A percentile compares a stretch with the other conserved stretches of the same genome.
These are phyloP conservation scores for Microctenopoma stevenorrisi DNA, from an alignment of 2,797 vertebrate genomes.

Conservation along the genomic window DNA sequence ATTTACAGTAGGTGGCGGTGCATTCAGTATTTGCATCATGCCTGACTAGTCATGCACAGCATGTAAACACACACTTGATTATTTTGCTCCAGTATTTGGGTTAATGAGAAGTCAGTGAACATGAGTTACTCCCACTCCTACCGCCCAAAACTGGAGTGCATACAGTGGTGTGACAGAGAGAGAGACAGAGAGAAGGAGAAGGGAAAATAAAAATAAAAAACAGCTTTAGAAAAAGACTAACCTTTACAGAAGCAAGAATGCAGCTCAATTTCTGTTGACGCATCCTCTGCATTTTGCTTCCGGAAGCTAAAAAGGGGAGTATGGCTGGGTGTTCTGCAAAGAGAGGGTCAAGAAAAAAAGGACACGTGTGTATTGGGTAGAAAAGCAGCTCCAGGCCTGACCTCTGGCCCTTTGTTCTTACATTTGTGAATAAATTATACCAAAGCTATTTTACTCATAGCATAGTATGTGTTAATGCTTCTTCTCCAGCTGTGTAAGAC, in stretches of 20 bases:
- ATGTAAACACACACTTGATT: constrained; percentile 82
- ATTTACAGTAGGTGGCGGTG: constrained; percentile 70
- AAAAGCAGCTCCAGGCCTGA: constrained; percentile 70
- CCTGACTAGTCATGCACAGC: constrained; percentile 81
- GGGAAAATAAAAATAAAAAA: constrained; percentile 56
- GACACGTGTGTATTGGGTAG: constrained; percentile 76
- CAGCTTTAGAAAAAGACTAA: constrained; percentile 82
- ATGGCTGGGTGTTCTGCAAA: constrained; percentile 89
- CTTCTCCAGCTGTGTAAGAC: constrained; percentile 38
- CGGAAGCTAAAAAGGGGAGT: constrained; percentile 88
- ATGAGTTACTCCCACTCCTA: constrained; percentile 71
- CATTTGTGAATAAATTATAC: constrained; percentile 30
- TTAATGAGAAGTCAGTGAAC: constrained; percentile 80
- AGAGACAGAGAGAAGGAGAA: constrained; percentile 42
- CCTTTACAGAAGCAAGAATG: constrained; percentile 87
- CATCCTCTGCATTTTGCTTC: constrained; percentile 86
- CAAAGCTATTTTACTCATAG: constrained; percentile 39
- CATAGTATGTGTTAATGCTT: constrained; percentile 7
- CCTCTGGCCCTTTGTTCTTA: constrained; percentile 41
- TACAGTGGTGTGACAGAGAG: constrained; percentile 39
- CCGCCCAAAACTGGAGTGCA: constrained; percentile 55
- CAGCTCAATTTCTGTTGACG: constrained; percentile 83
- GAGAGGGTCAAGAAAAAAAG: constrained; percentile 82
- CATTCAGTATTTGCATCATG: constrained; percentile 73
- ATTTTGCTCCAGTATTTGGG: constrained; percentile 73